phyloP scores from a whole-genome alignment of 2,797 vertebrate species.

The Galagoides demidoff region DNA sequence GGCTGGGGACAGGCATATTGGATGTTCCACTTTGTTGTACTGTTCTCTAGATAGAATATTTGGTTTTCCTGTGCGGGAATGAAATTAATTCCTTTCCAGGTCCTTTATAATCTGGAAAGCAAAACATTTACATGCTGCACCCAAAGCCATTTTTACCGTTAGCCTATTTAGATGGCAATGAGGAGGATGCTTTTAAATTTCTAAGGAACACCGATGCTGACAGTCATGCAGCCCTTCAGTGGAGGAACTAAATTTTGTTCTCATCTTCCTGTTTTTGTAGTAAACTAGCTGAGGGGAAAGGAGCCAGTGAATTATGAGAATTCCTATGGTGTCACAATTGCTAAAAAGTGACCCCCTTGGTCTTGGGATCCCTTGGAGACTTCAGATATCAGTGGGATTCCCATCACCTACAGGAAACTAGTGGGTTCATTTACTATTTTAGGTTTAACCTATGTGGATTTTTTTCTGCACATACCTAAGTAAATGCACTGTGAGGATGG shows the following conservation, averaged over 20 bases:
- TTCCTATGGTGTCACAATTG: neutral
- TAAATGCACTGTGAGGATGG: slow-evolving; percentile 39
- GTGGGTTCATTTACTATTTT: neutral
- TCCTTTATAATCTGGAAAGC: slow-evolving; percentile 27
- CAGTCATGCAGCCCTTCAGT: neutral
- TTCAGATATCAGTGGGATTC: neutral
- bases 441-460: slow-evolving; percentile 10
- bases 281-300: neutral
- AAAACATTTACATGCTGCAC: slow-evolving; percentile 45
- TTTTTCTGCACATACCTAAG: neutral
- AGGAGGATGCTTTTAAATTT: neutral
- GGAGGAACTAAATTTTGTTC: neutral
- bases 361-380: neutral
- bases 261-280: neutral
- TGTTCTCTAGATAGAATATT: slow-evolving; percentile 42
- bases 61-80: slow-evolving; percentile 15
- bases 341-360: neutral
- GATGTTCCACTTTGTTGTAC: neutral
- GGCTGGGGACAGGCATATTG: neutral
- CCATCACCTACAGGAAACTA: neutral
- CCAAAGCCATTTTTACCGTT: slow-evolving; percentile 5
- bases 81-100: neutral
- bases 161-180: neutral
- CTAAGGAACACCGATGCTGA: neutral
- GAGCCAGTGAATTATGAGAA: neutral